Conservation (phyloP, 2,113 vertebrate genomes). For the Amazona vittata region DNA sequence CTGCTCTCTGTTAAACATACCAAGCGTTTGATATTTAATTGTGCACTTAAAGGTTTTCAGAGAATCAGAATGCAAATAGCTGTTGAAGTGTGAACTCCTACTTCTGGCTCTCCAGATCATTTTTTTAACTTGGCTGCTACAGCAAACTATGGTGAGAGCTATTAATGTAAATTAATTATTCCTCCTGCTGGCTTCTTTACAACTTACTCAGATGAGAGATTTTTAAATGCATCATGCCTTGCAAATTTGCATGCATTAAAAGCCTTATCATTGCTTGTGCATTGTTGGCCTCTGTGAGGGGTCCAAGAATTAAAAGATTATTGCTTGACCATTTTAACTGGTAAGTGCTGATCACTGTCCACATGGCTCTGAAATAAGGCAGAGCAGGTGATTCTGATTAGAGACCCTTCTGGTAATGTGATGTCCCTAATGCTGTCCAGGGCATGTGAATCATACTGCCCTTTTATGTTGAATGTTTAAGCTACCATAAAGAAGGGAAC, state of each 20-base stretch:
- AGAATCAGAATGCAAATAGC: not conserved
- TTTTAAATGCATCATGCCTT: conserved; percentile 64
- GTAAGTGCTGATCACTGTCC: not conserved
- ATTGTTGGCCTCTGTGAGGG: not conserved
- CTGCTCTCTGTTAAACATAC: not conserved
- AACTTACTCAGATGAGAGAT: conserved; percentile 60
- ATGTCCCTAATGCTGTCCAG: not conserved
- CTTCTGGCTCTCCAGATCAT: conserved; percentile 25
- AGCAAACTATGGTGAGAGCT: conserved; percentile 54
- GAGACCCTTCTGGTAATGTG: not conserved
- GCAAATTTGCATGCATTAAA: conserved; percentile 62
- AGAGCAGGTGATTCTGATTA: not conserved
- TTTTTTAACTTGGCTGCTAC: not conserved
- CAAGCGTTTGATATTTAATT: not conserved
- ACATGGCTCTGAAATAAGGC: not conserved
- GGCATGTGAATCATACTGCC: not conserved
- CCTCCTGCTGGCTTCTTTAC: conserved; percentile 69
- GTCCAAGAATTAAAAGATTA: not conserved
- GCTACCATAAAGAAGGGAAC: not conserved
- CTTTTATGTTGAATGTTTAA: not conserved
- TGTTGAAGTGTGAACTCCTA: not conserved
- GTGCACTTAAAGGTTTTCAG: conserved; percentile 7
- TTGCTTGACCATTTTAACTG: not conserved
- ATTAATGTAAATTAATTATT: conserved; percentile 75
- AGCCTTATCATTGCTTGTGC: not conserved